These are phyloP conservation scores for Amphibalanus amphitrite DNA, from an alignment of 1,140 invertebrate species.

Conservation along the genomic window DNA sequence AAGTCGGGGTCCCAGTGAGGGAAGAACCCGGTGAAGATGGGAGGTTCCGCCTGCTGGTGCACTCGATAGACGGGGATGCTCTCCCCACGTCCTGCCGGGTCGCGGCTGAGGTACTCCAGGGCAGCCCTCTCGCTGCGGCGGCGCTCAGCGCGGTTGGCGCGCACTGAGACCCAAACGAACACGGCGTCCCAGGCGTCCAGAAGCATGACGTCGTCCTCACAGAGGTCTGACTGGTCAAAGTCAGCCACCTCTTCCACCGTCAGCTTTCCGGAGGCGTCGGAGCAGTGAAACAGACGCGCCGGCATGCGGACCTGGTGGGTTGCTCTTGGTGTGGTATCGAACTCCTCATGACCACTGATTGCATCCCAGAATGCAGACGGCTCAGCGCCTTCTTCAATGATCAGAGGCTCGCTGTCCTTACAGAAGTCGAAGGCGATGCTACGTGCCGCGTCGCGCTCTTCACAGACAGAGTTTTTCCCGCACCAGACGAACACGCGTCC, in stretches of 20 bases:
- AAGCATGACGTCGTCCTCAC: slow-evolving; percentile 68
- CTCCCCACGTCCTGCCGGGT: slow-evolving; percentile 53
- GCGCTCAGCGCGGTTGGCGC: slow-evolving; percentile 39
- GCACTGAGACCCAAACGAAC: slow-evolving; percentile 68
- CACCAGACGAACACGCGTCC: slow-evolving; percentile 36
- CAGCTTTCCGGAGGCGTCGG: slow-evolving; percentile 35
- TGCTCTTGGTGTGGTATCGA: slow-evolving; percentile 33
- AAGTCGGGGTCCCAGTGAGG: slow-evolving; percentile 66
- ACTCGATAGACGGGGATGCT: slow-evolving; percentile 60
- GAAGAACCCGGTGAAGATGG: slow-evolving; percentile 79
- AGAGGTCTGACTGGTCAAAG: slow-evolving; percentile 58
- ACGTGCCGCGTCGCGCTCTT: slow-evolving; percentile 44
- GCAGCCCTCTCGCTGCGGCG: slow-evolving; percentile 37
- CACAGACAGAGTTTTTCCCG: slow-evolving; percentile 45
- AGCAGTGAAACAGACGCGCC: slow-evolving; percentile 51
- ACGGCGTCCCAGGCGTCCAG: slow-evolving; percentile 61
- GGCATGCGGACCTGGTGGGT: slow-evolving; percentile 20
- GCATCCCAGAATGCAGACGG: slow-evolving; percentile 41
- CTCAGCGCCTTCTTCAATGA: slow-evolving; percentile 23
- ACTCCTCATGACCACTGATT: slow-evolving; percentile 36
- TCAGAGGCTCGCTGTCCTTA: neutral
- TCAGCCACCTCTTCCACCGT: slow-evolving; percentile 61
- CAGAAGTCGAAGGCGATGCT: neutral
- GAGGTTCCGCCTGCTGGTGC: slow-evolving; percentile 65
- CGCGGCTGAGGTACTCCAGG: slow-evolving; percentile 36